phyloP scores from a whole-genome alignment of 1,140 invertebrate species.

The Procambarus clarkii region DNA sequence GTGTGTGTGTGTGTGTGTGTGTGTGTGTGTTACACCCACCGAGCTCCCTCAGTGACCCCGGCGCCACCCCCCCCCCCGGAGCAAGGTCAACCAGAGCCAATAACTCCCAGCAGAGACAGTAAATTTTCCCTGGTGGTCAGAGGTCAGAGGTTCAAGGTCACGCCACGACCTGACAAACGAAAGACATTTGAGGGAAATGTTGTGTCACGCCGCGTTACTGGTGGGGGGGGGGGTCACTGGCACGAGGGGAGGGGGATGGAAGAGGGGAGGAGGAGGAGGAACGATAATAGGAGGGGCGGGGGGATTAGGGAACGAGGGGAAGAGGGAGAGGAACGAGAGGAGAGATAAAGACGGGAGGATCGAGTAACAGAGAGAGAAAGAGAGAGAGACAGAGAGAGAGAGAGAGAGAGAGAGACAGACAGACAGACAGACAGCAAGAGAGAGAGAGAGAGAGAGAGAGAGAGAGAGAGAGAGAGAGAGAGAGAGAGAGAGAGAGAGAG shows the following conservation, averaged over 20 bases:
- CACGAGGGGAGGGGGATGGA: no score
- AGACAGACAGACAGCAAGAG: not conserved
- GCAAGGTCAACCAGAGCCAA: not conserved
- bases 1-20: no score
- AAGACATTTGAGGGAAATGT: constrained; percentile 24
- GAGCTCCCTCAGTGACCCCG: no score
- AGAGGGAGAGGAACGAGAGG: not conserved
- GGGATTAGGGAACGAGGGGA: not conserved
- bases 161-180: not conserved
- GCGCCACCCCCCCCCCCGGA: not conserved
- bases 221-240: no score
- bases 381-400: no score
- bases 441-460: not conserved
- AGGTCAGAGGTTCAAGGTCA: not conserved
- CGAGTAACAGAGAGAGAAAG: not conserved
- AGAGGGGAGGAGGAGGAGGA: not conserved
- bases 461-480: constrained; percentile 11
- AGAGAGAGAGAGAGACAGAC: not conserved
- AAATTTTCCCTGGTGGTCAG: constrained; percentile 11
- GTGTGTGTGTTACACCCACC: no score
- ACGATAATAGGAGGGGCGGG: not conserved
- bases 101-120: not conserved
- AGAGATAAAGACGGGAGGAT: not conserved
- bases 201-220: constrained; percentile 33
- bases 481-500: not conserved